A percentile compares a stretch with the other conserved stretches of the same genome.
Conservation (phyloP, 2,797 vertebrate species). For the Knipowitschia caucasica region DNA sequence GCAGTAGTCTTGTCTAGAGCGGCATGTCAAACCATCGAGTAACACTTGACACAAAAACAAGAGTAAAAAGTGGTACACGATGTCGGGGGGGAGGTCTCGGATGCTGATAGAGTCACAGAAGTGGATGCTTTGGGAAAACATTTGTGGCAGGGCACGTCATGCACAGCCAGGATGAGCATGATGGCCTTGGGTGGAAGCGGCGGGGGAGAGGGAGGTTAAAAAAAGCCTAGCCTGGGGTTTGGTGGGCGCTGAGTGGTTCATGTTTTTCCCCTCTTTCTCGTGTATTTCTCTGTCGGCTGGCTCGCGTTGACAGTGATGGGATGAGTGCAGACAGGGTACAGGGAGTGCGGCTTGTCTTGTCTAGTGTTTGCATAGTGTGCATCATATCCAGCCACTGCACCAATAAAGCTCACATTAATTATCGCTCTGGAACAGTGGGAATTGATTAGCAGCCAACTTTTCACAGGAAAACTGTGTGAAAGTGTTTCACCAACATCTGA, state of each 20-base stretch:
- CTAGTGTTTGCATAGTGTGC: conserved; percentile 74
- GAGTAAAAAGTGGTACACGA: conserved; percentile 74
- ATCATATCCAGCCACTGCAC: conserved; percentile 58
- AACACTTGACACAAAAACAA: conserved; percentile 81
- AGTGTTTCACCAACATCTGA: not conserved
- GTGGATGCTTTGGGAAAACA: conserved; percentile 84
- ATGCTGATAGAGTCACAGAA: conserved; percentile 80
- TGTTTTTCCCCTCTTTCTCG: conserved; percentile 27
- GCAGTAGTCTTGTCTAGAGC: conserved; percentile 54
- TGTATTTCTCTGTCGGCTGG: conserved; percentile 57
- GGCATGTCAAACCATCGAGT: conserved; percentile 83
- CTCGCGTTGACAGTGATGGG: conserved; percentile 67
- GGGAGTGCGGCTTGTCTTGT: conserved; percentile 73
- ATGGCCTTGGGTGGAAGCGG: conserved; percentile 65
- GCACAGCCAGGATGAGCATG: conserved; percentile 65
- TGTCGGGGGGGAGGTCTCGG: conserved; percentile 77
- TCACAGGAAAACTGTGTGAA: conserved; percentile 32
- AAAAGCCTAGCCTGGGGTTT: conserved; percentile 81
- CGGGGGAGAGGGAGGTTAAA: conserved; percentile 49
- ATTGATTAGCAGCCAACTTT: conserved; percentile 62
- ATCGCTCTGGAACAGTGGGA: conserved; percentile 63
- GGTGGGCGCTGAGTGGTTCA: conserved; percentile 76
- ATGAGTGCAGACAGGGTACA: conserved; percentile 73
- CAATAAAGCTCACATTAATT: conserved; percentile 62
- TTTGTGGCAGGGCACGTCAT: conserved; percentile 82